Evolutionary conservation across 2,888 invertebrate genomes (phyloP).

Genomic region (Polydrusus pterygomalis): DNA sequence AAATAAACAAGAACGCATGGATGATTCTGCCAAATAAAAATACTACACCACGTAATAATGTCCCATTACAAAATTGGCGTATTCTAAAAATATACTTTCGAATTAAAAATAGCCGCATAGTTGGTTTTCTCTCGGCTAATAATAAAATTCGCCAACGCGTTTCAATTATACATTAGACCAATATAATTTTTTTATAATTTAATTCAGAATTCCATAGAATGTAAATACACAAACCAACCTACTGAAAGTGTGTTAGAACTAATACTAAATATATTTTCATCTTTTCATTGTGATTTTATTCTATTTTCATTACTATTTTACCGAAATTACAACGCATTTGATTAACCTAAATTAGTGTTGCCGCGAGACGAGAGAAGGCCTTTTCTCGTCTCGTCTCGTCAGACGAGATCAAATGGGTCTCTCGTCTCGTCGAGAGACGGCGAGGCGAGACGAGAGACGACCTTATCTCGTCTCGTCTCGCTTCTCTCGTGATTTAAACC

Average conservation of each 20-base stretch:
- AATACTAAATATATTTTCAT: slow-evolving; percentile 39
- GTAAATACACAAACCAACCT: slow-evolving; percentile 49
- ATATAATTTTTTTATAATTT: slow-evolving; percentile 40
- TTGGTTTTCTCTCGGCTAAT: slow-evolving; percentile 43
- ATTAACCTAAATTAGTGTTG: too few species aligned
- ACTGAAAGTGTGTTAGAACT: slow-evolving; percentile 26
- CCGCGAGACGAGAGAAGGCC: too few species aligned
- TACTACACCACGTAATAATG: slow-evolving; percentile 10
- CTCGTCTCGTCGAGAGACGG: too few species aligned
- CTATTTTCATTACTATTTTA: slow-evolving; percentile 35
- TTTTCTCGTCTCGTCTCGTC: too few species aligned
- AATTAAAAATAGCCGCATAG: slow-evolving; percentile 45
- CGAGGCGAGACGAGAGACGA: too few species aligned
- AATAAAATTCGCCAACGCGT: slow-evolving; percentile 48
- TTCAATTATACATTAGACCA: slow-evolving; percentile 38
- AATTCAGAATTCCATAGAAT: slow-evolving; percentile 41
- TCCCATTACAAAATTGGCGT: slow-evolving; percentile 23
- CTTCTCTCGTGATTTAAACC: too few species aligned
- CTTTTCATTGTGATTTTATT: slow-evolving; percentile 39
- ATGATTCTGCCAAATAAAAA: slow-evolving; percentile 24
- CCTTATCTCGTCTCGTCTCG: too few species aligned
- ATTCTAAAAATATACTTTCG: slow-evolving; percentile 39
- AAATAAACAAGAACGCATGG: slow-evolving; percentile 17
- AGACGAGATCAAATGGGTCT: too few species aligned
- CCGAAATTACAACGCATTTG: slow-evolving; percentile 26